Conservation (phyloP, 1,140 invertebrate genomes). For the Melitaea cinxia region DNA sequence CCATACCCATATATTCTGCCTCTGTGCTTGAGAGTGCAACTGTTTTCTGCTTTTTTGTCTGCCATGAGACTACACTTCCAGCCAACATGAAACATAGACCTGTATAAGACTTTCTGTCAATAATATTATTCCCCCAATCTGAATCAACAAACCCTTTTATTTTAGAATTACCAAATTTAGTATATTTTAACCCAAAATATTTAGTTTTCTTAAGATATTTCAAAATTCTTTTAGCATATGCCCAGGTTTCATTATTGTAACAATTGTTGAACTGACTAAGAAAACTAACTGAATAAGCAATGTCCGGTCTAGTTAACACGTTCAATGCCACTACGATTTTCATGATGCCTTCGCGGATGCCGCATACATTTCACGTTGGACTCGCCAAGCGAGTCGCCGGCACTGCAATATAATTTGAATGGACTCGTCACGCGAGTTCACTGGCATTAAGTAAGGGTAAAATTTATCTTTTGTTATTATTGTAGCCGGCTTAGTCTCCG, state of each 20-base stretch:
- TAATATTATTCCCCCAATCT: slow-evolving; percentile 19
- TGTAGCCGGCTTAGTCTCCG: too few species aligned
- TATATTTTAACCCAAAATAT: slow-evolving; percentile 19
- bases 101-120: slow-evolving; percentile 31
- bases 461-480: too few species aligned
- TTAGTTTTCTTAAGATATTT: slow-evolving; percentile 30
- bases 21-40: slow-evolving; percentile 13
- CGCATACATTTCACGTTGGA: too few species aligned
- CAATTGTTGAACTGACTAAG: slow-evolving; percentile 37
- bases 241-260: slow-evolving; percentile 19
- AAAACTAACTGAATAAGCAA: slow-evolving; percentile 22
- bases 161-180: slow-evolving; percentile 16
- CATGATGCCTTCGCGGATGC: too few species aligned
- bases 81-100: background rate
- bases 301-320: slow-evolving; percentile 37
- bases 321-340: too few species aligned
- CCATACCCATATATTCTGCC: slow-evolving; percentile 11
- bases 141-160: slow-evolving; percentile 32
- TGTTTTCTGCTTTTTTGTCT: slow-evolving; percentile 1
- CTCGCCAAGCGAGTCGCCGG: too few species aligned
- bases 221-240: slow-evolving; percentile 23
- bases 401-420: too few species aligned
- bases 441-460: too few species aligned
- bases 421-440: too few species aligned
- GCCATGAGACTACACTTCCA: slow-evolving; percentile 6